These are phyloP conservation scores for Schrankia costaestrigalis DNA, from an alignment of 2,888 invertebrate species.

Conservation along the genomic window DNA sequence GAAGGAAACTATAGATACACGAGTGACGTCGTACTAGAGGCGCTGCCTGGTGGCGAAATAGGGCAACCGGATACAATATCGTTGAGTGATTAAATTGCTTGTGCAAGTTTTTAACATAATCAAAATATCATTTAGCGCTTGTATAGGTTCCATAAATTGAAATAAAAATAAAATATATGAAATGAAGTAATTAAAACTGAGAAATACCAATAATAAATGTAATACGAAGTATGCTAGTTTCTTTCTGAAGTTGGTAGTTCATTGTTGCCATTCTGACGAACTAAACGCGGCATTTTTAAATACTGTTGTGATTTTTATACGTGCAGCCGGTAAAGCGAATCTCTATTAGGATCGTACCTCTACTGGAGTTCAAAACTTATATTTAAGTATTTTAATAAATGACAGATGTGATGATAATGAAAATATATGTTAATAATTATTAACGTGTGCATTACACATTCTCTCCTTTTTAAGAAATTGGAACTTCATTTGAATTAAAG, in stretches of 20 bases:
- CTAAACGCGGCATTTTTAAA: conserved; percentile 51
- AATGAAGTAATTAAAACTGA: not conserved
- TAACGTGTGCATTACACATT: no score
- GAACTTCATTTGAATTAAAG: no score
- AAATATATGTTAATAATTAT: no score
- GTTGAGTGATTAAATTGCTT: conserved; percentile 37
- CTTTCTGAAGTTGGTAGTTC: conserved; percentile 43
- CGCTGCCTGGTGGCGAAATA: conserved; percentile 66
- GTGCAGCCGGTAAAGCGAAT: conserved; percentile 28
- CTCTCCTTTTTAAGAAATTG: no score
- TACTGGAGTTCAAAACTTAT: not conserved
- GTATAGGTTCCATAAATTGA: conserved; percentile 8
- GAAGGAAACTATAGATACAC: conserved; percentile 80
- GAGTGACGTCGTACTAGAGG: conserved; percentile 73
- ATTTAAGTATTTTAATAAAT: no score
- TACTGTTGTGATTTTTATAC: conserved; percentile 36
- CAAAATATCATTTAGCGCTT: conserved; percentile 7
- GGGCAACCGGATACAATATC: conserved; percentile 54
- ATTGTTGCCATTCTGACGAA: conserved; percentile 36
- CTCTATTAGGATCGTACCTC: conserved; percentile 5
- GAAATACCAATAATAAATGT: conserved; percentile 4
- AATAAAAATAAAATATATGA: conserved; percentile 7
- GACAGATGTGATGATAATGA: no score
- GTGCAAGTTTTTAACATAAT: conserved; percentile 6
- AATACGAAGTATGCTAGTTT: conserved; percentile 4